Conservation (phyloP, 2,888 invertebrate genomes). For the Gymnocheta viridis region DNA sequence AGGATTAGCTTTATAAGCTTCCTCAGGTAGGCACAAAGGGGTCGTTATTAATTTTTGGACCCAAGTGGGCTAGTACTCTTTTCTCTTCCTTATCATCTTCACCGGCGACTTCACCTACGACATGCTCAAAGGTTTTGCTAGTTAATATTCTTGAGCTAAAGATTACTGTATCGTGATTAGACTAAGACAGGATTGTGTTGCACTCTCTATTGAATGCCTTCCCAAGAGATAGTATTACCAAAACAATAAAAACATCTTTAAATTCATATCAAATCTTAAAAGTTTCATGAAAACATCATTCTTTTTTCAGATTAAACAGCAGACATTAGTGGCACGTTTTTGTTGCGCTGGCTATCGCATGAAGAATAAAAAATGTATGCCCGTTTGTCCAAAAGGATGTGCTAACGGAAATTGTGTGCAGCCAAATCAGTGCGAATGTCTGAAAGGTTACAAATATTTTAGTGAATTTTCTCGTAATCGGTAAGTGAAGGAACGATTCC, state of each 20-base stretch:
- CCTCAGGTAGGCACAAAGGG: no score
- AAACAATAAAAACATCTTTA: not conserved
- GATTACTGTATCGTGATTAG: no score
- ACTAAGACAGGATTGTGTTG: no score
- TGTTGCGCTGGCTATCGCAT: conserved; percentile 74
- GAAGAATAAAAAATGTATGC: conserved; percentile 69
- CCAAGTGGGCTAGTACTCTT: no score
- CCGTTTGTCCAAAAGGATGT: conserved; percentile 73
- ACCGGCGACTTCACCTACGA: no score
- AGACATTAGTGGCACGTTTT: conserved; percentile 15
- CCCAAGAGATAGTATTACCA: no score
- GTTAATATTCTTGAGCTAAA: no score
- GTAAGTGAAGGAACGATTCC: conserved; percentile 68
- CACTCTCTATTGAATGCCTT: no score
- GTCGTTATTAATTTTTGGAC: no score
- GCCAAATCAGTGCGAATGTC: conserved; percentile 81
- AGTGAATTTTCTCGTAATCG: conserved; percentile 66
- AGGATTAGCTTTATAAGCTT: no score
- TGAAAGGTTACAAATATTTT: conserved; percentile 78
- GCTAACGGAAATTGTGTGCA: conserved; percentile 74
- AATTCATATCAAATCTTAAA: not conserved
- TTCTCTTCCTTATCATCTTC: no score
- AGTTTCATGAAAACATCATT: not conserved
- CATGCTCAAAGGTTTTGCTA: no score
- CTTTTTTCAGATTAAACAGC: conserved; percentile 43